phyloP scores from a whole-genome alignment of 2,888 invertebrate species.

The Drosophila melanosoma region DNA sequence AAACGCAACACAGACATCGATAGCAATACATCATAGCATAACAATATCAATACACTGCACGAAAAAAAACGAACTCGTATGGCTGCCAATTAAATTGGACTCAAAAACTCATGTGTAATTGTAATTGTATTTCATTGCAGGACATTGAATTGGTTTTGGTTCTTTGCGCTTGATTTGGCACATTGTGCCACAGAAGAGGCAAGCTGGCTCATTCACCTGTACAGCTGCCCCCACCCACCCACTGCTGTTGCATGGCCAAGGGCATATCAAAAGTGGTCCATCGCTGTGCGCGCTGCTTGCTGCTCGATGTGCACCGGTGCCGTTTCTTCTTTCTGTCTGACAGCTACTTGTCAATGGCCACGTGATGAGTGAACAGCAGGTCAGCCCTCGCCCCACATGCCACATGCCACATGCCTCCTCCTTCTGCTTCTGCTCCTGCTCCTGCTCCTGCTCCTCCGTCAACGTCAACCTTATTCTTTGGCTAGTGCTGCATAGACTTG shows the following conservation, averaged over 20 bases:
- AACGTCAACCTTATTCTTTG: background rate
- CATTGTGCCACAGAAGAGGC: constrained; percentile 56
- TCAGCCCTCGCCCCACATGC: background rate
- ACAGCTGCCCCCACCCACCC: constrained; percentile 7
- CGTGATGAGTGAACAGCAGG: constrained; percentile 68
- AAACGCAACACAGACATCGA: constrained; percentile 78
- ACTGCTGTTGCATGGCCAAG: constrained; percentile 43
- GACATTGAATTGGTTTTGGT: constrained; percentile 62
- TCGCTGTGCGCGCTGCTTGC: constrained; percentile 30
- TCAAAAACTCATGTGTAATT: constrained; percentile 54
- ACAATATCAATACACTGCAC: constrained; percentile 73
- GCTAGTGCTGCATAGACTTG: background rate
- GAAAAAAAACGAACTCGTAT: constrained; percentile 30
- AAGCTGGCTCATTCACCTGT: background rate
- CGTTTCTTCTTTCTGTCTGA: constrained; percentile 61
- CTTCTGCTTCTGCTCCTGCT: background rate
- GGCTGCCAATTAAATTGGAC: background rate
- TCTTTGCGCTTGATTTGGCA: constrained; percentile 77
- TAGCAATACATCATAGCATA: constrained; percentile 73
- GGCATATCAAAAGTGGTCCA: constrained; percentile 70
- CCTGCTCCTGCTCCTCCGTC: background rate
- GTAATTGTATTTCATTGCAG: constrained; percentile 73
- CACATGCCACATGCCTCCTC: no score
- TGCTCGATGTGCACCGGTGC: constrained; percentile 32
- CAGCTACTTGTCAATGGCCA: constrained; percentile 78